A percentile compares a stretch with the other conserved stretches of the same genome.
These are phyloP conservation scores for Lytechinus pictus DNA, from an alignment of 35 echinoderm and acorn worm genomes.

Conservation along the genomic window DNA sequence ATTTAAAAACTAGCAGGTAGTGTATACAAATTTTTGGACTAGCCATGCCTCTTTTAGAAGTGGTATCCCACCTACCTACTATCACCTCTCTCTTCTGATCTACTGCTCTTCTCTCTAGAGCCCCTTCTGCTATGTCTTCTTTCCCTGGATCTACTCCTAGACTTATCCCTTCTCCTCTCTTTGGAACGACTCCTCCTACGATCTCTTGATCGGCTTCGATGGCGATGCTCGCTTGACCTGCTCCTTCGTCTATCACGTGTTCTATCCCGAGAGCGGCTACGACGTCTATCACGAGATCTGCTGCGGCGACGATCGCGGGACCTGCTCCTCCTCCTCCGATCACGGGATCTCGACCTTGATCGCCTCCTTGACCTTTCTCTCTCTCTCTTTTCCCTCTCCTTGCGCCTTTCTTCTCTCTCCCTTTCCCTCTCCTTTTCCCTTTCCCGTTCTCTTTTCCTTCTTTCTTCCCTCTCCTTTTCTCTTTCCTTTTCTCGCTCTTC, in stretches of 20 bases:
- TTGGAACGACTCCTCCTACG: background rate
- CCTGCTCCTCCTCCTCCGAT: slow-evolving; percentile 33
- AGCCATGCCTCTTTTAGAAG: background rate
- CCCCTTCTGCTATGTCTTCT: background rate
- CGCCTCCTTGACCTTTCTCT: slow-evolving; percentile 58
- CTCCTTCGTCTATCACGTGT: background rate
- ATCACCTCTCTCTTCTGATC: background rate
- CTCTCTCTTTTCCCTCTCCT: slow-evolving; percentile 54
- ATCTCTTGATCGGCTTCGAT: slow-evolving; percentile 23
- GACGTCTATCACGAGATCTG: background rate
- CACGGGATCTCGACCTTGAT: slow-evolving; percentile 50
- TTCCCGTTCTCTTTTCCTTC: slow-evolving; percentile 63
- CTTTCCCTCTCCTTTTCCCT: slow-evolving; percentile 76
- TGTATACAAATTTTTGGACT: too few relatives aligned
- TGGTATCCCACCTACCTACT: background rate
- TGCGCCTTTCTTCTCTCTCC: slow-evolving; percentile 66
- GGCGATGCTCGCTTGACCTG: slow-evolving; percentile 1
- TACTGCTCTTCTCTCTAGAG: slow-evolving; percentile 30
- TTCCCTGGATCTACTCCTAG: slow-evolving; percentile 5
- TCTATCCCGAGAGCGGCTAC: background rate
- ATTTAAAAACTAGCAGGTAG: too few relatives aligned
- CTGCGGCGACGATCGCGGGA: background rate
- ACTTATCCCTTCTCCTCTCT: background rate
- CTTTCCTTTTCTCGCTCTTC: slow-evolving; percentile 87
- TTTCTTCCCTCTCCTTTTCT: slow-evolving; percentile 81